Evolutionary conservation across 2,113 vertebrate genomes (phyloP).

Genomic region (Mola mola): DNA sequence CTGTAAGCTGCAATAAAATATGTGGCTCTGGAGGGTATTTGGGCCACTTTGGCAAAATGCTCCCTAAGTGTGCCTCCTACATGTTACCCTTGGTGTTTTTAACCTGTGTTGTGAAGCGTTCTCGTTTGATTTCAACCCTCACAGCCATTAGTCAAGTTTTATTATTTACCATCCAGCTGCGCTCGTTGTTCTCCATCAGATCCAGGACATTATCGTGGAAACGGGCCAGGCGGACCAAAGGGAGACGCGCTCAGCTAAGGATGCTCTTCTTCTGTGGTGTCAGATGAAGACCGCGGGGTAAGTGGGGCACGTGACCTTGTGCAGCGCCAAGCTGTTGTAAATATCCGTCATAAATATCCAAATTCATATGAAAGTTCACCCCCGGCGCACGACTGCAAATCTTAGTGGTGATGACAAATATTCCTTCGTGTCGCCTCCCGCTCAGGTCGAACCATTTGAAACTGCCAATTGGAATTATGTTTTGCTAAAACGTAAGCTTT

Average conservation of each 20-base stretch:
- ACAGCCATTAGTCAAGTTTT: conserved; percentile 43
- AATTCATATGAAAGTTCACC: too few species aligned
- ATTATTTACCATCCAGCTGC: conserved; percentile 54
- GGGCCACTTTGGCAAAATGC: too few species aligned
- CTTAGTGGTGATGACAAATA: too few species aligned
- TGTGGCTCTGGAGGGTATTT: conserved; percentile 21
- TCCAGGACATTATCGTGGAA: conserved; percentile 85
- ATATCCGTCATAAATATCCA: too few species aligned
- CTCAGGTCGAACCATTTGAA: too few species aligned
- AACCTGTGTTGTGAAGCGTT: conserved; percentile 8
- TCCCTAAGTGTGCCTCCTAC: too few species aligned
- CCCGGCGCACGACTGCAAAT: too few species aligned
- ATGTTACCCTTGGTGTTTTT: conserved; percentile 5
- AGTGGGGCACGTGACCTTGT: conserved; percentile 44
- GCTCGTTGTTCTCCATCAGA: conserved; percentile 65
- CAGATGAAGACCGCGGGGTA: conserved; percentile 86
- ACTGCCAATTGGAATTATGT: too few species aligned
- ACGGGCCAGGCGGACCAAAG: conserved; percentile 81
- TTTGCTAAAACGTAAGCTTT: too few species aligned
- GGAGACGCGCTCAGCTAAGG: conserved; percentile 83
- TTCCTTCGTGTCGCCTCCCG: too few species aligned
- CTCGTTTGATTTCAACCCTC: conserved; percentile 28
- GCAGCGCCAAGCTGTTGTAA: conserved; percentile 37
- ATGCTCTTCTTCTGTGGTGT: conserved; percentile 85
- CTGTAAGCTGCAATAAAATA: conserved; percentile 11